Conservation (phyloP, 2,113 vertebrate genomes). For the Rhineura floridana region DNA sequence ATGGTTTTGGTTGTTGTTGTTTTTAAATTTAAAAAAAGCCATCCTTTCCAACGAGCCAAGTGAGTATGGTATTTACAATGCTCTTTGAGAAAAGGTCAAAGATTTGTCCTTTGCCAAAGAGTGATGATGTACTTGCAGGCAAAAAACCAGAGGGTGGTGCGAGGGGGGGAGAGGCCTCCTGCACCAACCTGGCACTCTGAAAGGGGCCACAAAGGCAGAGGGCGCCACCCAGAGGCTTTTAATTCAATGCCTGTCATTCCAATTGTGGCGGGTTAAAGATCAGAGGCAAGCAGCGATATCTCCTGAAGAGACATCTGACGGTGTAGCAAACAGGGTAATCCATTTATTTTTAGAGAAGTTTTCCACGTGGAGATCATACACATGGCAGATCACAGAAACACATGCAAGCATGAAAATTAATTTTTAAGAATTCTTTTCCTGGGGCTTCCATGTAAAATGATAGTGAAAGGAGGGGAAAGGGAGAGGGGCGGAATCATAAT, state of each 20-base stretch:
- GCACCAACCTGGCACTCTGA: not conserved
- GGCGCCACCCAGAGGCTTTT: conserved; percentile 74
- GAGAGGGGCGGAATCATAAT: conserved; percentile 49
- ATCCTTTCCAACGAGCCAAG: conserved; percentile 49
- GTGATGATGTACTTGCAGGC: conserved; percentile 8
- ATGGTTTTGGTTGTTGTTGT: not conserved
- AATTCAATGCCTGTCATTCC: conserved; percentile 81
- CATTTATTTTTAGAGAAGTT: conserved; percentile 86
- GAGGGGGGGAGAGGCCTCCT: not conserved
- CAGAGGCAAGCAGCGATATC: conserved; percentile 75
- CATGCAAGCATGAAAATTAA: conserved; percentile 86
- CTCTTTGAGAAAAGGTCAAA: conserved; percentile 54
- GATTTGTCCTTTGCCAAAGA: conserved; percentile 45
- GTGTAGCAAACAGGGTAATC: conserved; percentile 81
- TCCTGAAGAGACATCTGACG: conserved; percentile 78
- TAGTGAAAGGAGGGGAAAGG: conserved; percentile 58
- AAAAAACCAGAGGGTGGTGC: not conserved
- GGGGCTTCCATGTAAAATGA: conserved; percentile 72
- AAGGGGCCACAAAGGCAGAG: conserved; percentile 62
- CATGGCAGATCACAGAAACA: conserved; percentile 85
- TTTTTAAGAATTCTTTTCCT: conserved; percentile 79
- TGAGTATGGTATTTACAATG: conserved; percentile 26
- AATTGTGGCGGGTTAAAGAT: conserved; percentile 80
- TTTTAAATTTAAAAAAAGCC: not conserved
- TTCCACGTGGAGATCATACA: conserved; percentile 85